These are phyloP conservation scores for Ophioderma brevispina DNA, from an alignment of 35 echinoderm and acorn worm genomes.

Conservation along the genomic window DNA sequence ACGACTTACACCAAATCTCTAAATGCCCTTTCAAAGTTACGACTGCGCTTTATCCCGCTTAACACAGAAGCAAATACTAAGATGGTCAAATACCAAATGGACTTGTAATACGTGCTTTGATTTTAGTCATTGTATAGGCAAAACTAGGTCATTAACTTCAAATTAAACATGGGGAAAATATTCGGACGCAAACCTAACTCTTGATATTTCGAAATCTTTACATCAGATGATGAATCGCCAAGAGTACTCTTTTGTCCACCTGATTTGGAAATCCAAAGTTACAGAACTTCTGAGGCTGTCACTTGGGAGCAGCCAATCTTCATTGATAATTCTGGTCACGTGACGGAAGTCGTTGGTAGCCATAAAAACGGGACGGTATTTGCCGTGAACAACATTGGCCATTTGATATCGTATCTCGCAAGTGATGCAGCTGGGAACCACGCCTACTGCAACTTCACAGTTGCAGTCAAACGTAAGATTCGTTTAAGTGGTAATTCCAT, in stretches of 20 bases:
- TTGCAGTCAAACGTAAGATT: conserved; percentile 9
- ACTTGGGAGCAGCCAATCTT: conserved; percentile 37
- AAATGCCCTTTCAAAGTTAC: too few relatives aligned
- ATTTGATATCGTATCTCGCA: not conserved
- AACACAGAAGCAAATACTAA: too few relatives aligned
- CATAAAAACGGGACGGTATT: not conserved
- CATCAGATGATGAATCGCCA: conserved; percentile 31
- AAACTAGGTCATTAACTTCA: too few relatives aligned
- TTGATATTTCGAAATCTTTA: too few relatives aligned
- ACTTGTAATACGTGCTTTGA: too few relatives aligned
- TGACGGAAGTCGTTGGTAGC: not conserved
- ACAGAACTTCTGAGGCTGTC: not conserved
- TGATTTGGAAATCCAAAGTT: not conserved
- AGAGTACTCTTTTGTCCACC: conserved; percentile 8
- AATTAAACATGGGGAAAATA: too few relatives aligned
- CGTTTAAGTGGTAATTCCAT: too few relatives aligned
- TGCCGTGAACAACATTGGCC: not conserved
- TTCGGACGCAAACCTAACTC: too few relatives aligned
- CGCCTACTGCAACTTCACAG: not conserved
- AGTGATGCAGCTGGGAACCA: not conserved
- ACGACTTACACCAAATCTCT: too few relatives aligned
- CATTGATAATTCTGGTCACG: conserved; percentile 40
- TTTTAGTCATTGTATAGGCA: too few relatives aligned
- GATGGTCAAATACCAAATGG: too few relatives aligned
- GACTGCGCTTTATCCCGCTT: too few relatives aligned